phyloP scores from a whole-genome alignment of 2,888 invertebrate genomes.

The Syrphus vitripennis region DNA sequence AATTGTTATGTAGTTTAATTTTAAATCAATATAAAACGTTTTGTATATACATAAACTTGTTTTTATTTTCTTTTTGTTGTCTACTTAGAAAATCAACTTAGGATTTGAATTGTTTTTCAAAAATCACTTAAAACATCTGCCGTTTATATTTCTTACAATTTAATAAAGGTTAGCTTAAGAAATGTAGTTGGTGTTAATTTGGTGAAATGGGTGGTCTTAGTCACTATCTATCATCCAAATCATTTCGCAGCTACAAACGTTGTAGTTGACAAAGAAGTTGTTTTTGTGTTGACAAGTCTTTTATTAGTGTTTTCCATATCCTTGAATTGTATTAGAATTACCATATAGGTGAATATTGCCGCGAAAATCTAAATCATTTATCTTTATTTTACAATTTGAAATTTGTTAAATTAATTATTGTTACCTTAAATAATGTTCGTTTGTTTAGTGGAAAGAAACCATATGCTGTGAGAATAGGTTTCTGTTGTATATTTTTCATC shows the following conservation, averaged over 20 bases:
- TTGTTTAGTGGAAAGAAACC: conserved; percentile 78
- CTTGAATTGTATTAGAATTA: conserved; percentile 78
- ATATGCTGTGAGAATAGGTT: conserved; percentile 77
- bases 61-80: not conserved
- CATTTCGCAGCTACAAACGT: not conserved
- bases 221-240: not conserved
- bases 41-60: conserved; percentile 54
- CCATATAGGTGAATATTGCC: conserved; percentile 78
- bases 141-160: not conserved
- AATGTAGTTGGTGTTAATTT: not conserved
- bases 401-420: not conserved
- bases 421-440: conserved; percentile 77
- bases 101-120: not conserved
- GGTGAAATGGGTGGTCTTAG: too few species aligned
- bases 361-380: conserved; percentile 75
- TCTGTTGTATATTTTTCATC: conserved; percentile 76
- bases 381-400: not conserved
- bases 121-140: not conserved
- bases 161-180: not conserved
- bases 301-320: conserved; percentile 77
- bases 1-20: conserved; percentile 58
- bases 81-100: not conserved
- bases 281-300: not conserved
- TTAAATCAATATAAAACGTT: conserved; percentile 52
- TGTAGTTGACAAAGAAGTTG: not conserved